Evolutionary conservation across 2,113 vertebrate species (phyloP), one percentile per base, ranked within the genome.

Genomic region (Thermophis baileyi): DNA sequence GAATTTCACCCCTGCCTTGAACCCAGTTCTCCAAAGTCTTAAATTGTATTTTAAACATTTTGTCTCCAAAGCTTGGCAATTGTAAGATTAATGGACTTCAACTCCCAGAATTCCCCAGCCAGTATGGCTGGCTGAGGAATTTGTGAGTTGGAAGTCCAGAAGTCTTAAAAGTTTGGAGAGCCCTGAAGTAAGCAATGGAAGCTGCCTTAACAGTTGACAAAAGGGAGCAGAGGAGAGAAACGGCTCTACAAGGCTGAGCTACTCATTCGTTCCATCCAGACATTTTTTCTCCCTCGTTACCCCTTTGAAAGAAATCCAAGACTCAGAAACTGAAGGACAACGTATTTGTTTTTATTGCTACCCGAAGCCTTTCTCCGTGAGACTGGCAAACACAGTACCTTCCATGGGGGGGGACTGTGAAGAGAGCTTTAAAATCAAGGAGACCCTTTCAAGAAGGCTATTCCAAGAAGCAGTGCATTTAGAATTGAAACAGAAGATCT

Each of bases 351-450:
- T 90, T 98, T 98, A 98, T 98, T 98, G 98, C 97, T 98, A 98
- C 98, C 98, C 98, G 98, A 98, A 98, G 97, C 97, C 97, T 97
- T 98, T 97, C 96, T 95, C 97, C 96, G 96, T 92, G 96, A 96
- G 97, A 97, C 93, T 95, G 97, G 96, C 95, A 91, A 95, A 91
- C 93, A 95, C 93, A 3, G 95, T 97, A 97, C 97, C 97, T 97
- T 98, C 95, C 95, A 97, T 96, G 97, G 8, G 53, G 1, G 51
- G 97, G 96, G 97, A 40, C 97, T 97, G 96, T 91, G 96, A 97
- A 98, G 96, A 97, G 97, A 98, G 97, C 97, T 97, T 96, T 87
- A 96, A 94, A 94, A 86, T 94, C 1, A 92, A 94, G 94, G 94
- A 94, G 30, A n/a, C 35, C 63, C 63, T 69, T 69, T 69, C 63